Base-by-base conservation (phyloP, 1,140 invertebrate genomes). In the Ephestia elutella region DNA sequence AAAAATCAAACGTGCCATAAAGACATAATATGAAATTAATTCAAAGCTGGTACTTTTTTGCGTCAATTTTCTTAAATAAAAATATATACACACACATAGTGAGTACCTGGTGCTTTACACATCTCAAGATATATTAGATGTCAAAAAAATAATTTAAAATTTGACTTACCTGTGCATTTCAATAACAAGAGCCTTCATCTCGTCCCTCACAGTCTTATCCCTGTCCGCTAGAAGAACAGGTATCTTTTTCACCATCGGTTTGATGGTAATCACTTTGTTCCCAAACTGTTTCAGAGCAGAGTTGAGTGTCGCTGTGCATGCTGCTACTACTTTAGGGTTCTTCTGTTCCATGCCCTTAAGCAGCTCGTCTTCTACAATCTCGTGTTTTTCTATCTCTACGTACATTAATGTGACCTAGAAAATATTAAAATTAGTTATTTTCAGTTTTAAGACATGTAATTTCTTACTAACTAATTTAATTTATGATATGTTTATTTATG, bases 381-480 rank as follows among this genome's bases (percentile, higher is more conserved):
- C 97, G 63, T 96, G 94, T 84, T 98, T 98, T 78, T 99, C 98
- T 70, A 98, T 97, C 90, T 99, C 97, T 70, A 99, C 92, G 78
- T 95, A 98, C 95, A 98, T 96, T 49, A 99, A 90, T 1, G 93
- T 92, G 57, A 99, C 93, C 85, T 87, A 9, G 30, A 32, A 32
- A 25, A 25, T n/a, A n/a, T n/a, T n/a, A n/a, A n/a, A n/a, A n/a
- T n/a, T n/a, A n/a, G n/a, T n/a, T n/a, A n/a, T n/a, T n/a, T n/a
- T n/a, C n/a, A n/a, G n/a, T n/a, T n/a, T n/a, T n/a, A n/a, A n/a
- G n/a, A n/a, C n/a, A n/a, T n/a, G n/a, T n/a, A n/a, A n/a, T n/a
- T n/a, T n/a, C n/a, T n/a, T n/a, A n/a, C n/a, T n/a, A n/a, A n/a
- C n/a, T n/a, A n/a, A n/a, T n/a, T n/a, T n/a, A n/a, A n/a, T n/a